Conservation (phyloP, 1,140 invertebrate genomes). For the Cylas formicarius region DNA sequence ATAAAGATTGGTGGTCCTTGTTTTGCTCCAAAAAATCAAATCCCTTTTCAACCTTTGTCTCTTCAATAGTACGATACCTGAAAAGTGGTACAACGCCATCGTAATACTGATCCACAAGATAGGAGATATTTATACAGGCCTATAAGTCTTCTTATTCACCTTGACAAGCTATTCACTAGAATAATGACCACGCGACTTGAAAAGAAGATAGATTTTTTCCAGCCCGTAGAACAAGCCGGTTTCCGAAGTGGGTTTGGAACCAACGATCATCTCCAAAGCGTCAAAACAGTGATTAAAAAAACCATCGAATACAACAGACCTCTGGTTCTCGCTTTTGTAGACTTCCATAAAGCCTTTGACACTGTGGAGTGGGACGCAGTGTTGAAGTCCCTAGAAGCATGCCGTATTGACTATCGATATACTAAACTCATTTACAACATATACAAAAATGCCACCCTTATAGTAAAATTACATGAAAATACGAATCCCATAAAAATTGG, state of each 20-base stretch:
- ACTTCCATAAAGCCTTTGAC: conserved; percentile 7
- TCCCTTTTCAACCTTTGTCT: conserved; percentile 4
- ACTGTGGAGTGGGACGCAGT: conserved; percentile 5
- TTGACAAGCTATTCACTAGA: conserved; percentile 16
- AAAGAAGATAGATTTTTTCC: conserved; percentile 14
- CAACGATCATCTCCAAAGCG: conserved; percentile 18
- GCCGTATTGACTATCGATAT: background rate
- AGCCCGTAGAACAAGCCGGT: conserved; percentile 20
- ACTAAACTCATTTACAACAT: too few species aligned
- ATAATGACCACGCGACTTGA: conserved; percentile 15
- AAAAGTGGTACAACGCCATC: conserved; percentile 2
- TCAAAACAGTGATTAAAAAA: conserved; percentile 21
- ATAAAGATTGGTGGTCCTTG: too few species aligned
- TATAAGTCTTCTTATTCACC: conserved; percentile 15
- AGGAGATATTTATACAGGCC: conserved; percentile 9
- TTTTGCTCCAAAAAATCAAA: conserved; percentile 7
- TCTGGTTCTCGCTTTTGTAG: too few species aligned
- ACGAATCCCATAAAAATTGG: too few species aligned
- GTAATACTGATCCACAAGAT: conserved; percentile 3
- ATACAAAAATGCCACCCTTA: too few species aligned
- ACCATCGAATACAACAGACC: conserved; percentile 18
- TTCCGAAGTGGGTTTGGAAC: conserved; percentile 18
- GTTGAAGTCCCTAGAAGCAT: conserved; percentile 1
- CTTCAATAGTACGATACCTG: conserved; percentile 3
- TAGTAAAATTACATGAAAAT: too few species aligned